phyloP scores from a whole-genome alignment of 1,140 invertebrate genomes.

The Drosophila novamexicana region DNA sequence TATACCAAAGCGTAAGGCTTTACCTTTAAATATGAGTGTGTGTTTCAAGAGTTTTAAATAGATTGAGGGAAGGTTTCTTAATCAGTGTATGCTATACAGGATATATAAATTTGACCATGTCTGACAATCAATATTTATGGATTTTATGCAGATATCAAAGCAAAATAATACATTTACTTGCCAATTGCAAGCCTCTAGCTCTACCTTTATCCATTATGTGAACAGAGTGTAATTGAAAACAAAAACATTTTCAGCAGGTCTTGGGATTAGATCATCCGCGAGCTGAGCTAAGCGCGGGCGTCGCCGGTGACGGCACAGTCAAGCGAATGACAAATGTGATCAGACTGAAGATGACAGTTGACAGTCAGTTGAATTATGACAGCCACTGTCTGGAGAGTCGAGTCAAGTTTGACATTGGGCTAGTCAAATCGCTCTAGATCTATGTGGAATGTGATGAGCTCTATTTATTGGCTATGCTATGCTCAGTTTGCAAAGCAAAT shows the following conservation, averaged over 20 bases:
- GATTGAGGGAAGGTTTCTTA: too few relatives aligned
- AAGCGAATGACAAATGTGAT: constrained; percentile 24
- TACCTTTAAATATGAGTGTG: too few relatives aligned
- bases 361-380: constrained; percentile 6
- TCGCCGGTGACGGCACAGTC: constrained; percentile 24
- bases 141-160: too few relatives aligned
- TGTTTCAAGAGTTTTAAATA: too few relatives aligned
- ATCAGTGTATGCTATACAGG: too few relatives aligned
- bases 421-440: constrained; percentile 4
- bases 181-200: too few relatives aligned
- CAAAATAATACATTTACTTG: too few relatives aligned
- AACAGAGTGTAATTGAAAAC: too few relatives aligned
- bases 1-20: too few relatives aligned
- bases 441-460: background rate
- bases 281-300: constrained; percentile 65
- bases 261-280: constrained; percentile 60
- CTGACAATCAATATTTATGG: too few relatives aligned
- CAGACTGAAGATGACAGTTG: constrained; percentile 27
- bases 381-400: constrained; percentile 1
- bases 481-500: background rate
- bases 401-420: constrained; percentile 6
- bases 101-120: too few relatives aligned
- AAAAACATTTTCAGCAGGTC: constrained; percentile 1
- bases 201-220: too few relatives aligned
- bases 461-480: background rate